These are phyloP conservation scores for Peromyscus maniculatus DNA, from an alignment of 2,113 vertebrate genomes.

Conservation along the genomic window DNA sequence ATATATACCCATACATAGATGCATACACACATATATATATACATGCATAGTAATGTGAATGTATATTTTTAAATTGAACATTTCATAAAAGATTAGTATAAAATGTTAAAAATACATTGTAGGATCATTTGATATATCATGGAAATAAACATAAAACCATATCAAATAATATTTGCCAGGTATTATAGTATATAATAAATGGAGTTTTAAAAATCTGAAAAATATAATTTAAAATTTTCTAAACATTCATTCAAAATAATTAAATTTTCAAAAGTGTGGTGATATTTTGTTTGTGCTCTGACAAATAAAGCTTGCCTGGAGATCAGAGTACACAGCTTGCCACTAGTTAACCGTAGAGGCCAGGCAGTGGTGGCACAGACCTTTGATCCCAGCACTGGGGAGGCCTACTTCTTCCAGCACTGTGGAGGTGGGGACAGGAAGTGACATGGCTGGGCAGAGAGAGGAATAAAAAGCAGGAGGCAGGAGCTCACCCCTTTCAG, in stretches of 20 bases:
- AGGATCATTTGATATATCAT: background rate
- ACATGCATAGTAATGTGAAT: conserved; percentile 11
- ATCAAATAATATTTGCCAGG: conserved; percentile 45
- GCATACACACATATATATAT: background rate
- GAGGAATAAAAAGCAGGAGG: too few relatives aligned
- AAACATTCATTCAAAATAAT: background rate
- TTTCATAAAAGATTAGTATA: conserved; percentile 56
- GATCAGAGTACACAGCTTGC: too few relatives aligned
- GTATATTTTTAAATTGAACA: conserved; percentile 2
- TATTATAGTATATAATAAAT: background rate
- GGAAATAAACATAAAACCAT: conserved; percentile 22
- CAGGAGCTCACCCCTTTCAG: too few relatives aligned
- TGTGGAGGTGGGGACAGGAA: too few relatives aligned
- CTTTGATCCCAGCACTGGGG: too few relatives aligned
- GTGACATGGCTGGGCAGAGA: too few relatives aligned
- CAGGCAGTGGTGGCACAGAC: too few relatives aligned
- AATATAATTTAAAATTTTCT: conserved; percentile 18
- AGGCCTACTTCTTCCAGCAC: too few relatives aligned
- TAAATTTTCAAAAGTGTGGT: background rate
- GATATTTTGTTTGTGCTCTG: too few relatives aligned
- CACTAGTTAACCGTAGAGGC: too few relatives aligned
- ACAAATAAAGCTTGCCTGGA: too few relatives aligned
- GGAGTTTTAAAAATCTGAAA: conserved; percentile 7
- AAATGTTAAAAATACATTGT: conserved; percentile 11
- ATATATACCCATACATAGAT: background rate